Percentiles rank a stretch among this genome's conserved stretches.
Evolutionary conservation across 2,113 vertebrate genomes (phyloP).

Genomic region (Peromyscus leucopus): DNA sequence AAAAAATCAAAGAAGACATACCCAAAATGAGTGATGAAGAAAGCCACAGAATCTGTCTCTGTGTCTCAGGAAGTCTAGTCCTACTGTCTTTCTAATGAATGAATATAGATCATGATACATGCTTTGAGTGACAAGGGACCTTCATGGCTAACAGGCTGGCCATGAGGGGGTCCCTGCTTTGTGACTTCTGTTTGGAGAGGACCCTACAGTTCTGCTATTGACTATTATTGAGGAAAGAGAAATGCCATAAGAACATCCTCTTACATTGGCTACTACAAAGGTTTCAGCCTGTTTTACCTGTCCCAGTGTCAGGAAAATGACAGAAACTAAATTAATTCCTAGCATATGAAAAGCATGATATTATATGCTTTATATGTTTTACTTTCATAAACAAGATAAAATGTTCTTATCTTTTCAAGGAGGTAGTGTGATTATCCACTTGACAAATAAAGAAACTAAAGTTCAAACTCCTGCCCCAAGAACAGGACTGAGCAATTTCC

Average conservation of each 20-base stretch:
- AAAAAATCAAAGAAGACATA: not conserved
- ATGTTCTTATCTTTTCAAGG: not conserved
- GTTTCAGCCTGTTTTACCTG: not conserved
- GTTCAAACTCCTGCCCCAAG: not conserved
- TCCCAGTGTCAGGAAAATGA: not conserved
- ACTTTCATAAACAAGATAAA: conserved; percentile 27
- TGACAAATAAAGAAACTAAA: not conserved
- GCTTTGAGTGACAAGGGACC: not conserved
- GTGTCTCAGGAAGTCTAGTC: not conserved
- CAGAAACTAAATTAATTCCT: not conserved
- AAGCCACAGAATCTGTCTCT: not conserved
- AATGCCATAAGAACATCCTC: not conserved
- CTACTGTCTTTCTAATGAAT: not conserved
- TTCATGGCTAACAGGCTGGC: not conserved
- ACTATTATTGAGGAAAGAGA: not conserved
- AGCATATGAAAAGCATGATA: not conserved
- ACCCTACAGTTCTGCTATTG: not conserved
- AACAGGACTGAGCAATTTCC: not conserved
- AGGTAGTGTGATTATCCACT: not conserved
- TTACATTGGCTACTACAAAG: not conserved
- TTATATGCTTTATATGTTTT: not conserved
- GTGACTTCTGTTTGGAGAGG: not conserved
- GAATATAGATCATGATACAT: not conserved
- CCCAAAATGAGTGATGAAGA: not conserved
- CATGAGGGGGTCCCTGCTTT: not conserved